Evolutionary conservation across 1,140 invertebrate genomes (phyloP), one percentile per base, ranked within the genome.

Genomic region (Cyclina sinensis): DNA sequence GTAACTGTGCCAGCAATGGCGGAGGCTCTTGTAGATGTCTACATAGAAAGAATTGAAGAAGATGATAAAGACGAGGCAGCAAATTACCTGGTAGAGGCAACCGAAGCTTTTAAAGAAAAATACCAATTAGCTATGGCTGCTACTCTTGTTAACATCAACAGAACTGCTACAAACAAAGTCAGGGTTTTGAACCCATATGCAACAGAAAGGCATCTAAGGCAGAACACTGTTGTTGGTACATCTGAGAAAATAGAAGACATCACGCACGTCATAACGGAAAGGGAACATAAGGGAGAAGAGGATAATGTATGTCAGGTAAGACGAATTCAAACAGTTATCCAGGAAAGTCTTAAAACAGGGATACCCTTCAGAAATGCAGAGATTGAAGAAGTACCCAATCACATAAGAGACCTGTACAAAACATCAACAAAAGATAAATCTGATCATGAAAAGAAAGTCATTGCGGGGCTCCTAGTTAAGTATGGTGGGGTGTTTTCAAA

Each of bases 61-160:
- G 70, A 59, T 14, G 76, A 80, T 54, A 14, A 5, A 11, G 18
- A 37, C 7, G 2, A 37, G 21, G 51, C 3, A n/a, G 76, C 48
- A 21, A n/a, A 57, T 35, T 80, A 54, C 35, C 9, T 54, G 4
- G 76, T 80, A 18, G 76, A 80, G 32, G 30, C 76, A 27, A 80
- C 46, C 12, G 35, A 35, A 3, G 37, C 51, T 24, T 59, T 82
- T 46, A 62, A 46, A 32, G 54, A 62, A 39, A 39, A 43, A 27
- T 82, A 82, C 37, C 51, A 35, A 30, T 24, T 82, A n/a, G 30
- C 30, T 12, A 24, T 80, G 35, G 78, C 78, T 5, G 21, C 51
- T 35, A 57, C 78, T 14, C 24, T 80, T 9, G 79, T 82, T 35
- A 51, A 59, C 24, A 39, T 82, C 30, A 82, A 82, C 30, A 82